Evolutionary conservation across 2,113 vertebrate species (phyloP).

Genomic region (Tauraco erythrolophus): DNA sequence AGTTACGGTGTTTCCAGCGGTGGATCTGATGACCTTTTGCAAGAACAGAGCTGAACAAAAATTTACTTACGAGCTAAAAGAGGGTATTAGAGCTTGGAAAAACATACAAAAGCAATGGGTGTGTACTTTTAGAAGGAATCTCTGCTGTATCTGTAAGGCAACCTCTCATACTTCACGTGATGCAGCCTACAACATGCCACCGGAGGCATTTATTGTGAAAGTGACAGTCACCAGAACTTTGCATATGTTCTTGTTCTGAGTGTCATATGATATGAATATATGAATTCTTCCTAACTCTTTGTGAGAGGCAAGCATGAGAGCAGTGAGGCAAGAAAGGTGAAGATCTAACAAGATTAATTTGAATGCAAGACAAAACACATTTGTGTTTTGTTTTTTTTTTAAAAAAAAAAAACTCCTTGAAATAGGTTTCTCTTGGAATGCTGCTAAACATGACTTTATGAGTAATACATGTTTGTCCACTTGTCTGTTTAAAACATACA

Average conservation of each 20-base stretch:
- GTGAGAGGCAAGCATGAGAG: background rate
- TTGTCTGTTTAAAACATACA: background rate
- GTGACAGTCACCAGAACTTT: background rate
- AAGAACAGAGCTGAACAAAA: constrained; percentile 31
- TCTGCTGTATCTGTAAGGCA: background rate
- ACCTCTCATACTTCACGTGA: background rate
- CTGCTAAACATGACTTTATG: constrained; percentile 52
- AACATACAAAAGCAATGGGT: background rate
- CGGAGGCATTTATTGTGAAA: background rate
- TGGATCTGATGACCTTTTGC: constrained; percentile 13
- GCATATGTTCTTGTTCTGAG: background rate
- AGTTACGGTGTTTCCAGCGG: background rate
- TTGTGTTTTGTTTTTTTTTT: background rate
- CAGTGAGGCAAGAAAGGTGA: background rate
- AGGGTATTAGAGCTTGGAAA: constrained; percentile 10
- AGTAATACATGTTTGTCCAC: constrained; percentile 15
- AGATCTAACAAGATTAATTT: constrained; percentile 24
- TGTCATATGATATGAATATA: background rate
- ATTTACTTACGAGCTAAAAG: constrained; percentile 1
- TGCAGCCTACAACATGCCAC: background rate
- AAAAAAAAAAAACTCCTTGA: background rate
- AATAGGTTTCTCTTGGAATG: constrained; percentile 54
- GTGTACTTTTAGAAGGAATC: constrained; percentile 39
- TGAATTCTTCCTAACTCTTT: background rate
- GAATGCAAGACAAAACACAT: constrained; percentile 54